phyloP scores from a whole-genome alignment of 2,888 invertebrate genomes.

The Hemithea aestivaria region DNA sequence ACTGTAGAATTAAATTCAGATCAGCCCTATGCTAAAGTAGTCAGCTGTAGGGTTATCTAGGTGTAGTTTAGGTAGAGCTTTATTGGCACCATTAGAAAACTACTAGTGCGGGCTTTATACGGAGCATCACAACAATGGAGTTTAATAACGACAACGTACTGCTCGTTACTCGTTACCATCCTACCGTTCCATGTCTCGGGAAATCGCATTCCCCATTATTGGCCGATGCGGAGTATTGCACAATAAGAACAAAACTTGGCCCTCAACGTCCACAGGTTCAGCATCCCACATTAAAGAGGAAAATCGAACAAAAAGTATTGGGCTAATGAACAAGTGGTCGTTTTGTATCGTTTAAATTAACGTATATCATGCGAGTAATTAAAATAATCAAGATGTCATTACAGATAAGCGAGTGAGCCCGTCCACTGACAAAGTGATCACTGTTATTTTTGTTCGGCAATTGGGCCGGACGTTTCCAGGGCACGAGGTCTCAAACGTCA shows the following conservation, averaged over 20 bases:
- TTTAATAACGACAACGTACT: slow-evolving; percentile 58
- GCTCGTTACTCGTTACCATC: slow-evolving; percentile 52
- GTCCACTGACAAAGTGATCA: slow-evolving; percentile 22
- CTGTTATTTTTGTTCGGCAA: slow-evolving; percentile 29
- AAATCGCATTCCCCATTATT: slow-evolving; percentile 59
- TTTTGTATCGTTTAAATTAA: slow-evolving; percentile 33
- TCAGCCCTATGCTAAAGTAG: too few species aligned
- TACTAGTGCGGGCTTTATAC: slow-evolving; percentile 55
- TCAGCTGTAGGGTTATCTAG: too few species aligned
- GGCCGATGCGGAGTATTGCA: slow-evolving; percentile 45
- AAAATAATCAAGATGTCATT: slow-evolving; percentile 35
- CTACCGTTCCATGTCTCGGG: slow-evolving; percentile 51
- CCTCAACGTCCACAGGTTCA: slow-evolving; percentile 11
- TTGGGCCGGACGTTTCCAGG: slow-evolving; percentile 35
- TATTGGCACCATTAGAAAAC: slow-evolving; percentile 64
- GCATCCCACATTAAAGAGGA: slow-evolving; percentile 15
- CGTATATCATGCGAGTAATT: slow-evolving; percentile 35
- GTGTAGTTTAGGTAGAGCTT: slow-evolving; percentile 36
- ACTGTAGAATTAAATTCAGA: too few species aligned
- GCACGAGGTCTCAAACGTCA: slow-evolving; percentile 43
- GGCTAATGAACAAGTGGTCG: slow-evolving; percentile 22
- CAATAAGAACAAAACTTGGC: slow-evolving; percentile 54
- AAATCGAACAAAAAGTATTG: slow-evolving; percentile 17
- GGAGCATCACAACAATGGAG: slow-evolving; percentile 63
- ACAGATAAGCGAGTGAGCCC: slow-evolving; percentile 22